Percentiles rank a stretch among this genome's conserved stretches.
Evolutionary conservation across 2,888 invertebrate species (phyloP).

Genomic region (Theretra japonica): DNA sequence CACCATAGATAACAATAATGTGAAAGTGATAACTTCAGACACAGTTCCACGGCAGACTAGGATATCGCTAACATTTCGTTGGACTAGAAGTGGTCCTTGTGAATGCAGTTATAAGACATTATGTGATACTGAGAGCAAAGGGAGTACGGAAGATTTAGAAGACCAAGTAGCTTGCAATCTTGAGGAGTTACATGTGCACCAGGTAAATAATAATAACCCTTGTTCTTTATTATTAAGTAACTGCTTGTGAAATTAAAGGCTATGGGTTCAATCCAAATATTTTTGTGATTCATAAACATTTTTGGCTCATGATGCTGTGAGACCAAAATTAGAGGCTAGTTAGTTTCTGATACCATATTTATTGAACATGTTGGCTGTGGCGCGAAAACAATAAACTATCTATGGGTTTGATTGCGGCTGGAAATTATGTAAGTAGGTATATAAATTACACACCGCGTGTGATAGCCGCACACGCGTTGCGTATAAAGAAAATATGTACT

Average conservation of each 20-base stretch:
- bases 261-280: neutral
- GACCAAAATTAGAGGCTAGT: no score
- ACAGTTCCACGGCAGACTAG: conserved; percentile 70
- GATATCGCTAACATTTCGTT: conserved; percentile 95
- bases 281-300: neutral
- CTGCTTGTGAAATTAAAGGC: no score
- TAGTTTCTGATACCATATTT: no score
- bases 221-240: neutral
- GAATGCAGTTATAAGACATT: conserved; percentile 86
- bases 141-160: conserved; percentile 54
- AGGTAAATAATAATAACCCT: conserved; percentile 65
- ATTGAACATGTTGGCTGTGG: no score
- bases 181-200: conserved; percentile 91
- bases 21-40: conserved; percentile 62
- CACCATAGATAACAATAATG: conserved; percentile 47
- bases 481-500: no score
- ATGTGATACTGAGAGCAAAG: conserved; percentile 86
- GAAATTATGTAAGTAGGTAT: no score
- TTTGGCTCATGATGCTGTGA: no score
- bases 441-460: no score
- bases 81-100: conserved; percentile 83
- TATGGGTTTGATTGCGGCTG: no score
- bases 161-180: conserved; percentile 85
- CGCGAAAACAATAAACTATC: no score
- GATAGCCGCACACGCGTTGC: no score